These are phyloP conservation scores for Epizoanthus fatuus DNA, from an alignment of 92 coral and sea anemone species.

Conservation along the genomic window DNA sequence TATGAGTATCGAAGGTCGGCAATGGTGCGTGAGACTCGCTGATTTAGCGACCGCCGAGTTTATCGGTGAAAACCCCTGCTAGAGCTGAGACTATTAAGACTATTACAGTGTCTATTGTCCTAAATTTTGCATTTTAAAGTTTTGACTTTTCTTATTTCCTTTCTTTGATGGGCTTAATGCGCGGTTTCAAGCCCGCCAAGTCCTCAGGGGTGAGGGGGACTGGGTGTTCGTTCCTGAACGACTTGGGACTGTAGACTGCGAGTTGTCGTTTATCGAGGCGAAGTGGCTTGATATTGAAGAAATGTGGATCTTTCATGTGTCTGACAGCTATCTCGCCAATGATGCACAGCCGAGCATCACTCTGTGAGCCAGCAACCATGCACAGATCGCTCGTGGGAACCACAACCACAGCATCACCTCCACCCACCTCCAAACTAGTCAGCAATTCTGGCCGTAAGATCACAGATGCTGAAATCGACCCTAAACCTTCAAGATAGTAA, in stretches of 20 bases:
- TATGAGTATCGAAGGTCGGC: no score
- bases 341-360: slow-evolving; percentile 85
- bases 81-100: no score
- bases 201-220: slow-evolving; percentile 85
- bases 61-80: no score
- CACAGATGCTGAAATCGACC: slow-evolving; percentile 88
- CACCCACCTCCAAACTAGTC: slow-evolving; percentile 74
- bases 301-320: slow-evolving; percentile 80
- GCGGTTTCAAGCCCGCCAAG: slow-evolving; percentile 72
- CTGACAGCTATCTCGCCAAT: slow-evolving; percentile 90
- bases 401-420: slow-evolving; percentile 79
- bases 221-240: slow-evolving; percentile 76
- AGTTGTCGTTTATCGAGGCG: slow-evolving; percentile 73
- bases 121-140: no score
- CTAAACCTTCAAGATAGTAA: slow-evolving; percentile 79
- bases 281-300: slow-evolving; percentile 79
- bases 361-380: slow-evolving; percentile 87
- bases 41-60: no score
- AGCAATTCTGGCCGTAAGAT: slow-evolving; percentile 84
- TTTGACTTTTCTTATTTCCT: slow-evolving; percentile 38
- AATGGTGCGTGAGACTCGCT: no score
- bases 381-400: slow-evolving; percentile 85
- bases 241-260: slow-evolving; percentile 79
- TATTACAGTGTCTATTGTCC: no score
- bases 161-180: slow-evolving; percentile 71